Base-by-base conservation (phyloP, 2,797 vertebrate species). In the Thalassophryne amazonica region DNA sequence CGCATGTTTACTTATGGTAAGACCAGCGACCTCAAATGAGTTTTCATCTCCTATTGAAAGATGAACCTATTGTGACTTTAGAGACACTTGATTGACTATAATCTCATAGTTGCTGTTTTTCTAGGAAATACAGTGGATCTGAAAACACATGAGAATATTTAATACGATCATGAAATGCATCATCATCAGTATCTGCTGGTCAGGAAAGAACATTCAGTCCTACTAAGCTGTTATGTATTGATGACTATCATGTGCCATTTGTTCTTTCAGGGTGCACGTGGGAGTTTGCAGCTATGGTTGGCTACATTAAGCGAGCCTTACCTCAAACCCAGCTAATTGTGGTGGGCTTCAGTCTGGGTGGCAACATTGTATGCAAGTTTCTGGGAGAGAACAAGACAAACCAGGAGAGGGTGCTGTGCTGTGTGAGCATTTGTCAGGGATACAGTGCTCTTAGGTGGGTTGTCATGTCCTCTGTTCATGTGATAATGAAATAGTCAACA, bases 301-400 rank as follows among this genome's bases (percentile, higher is more conserved):
- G 89, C 70, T 94, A 94, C 87, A 97, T 99, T 53, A 97, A 92
- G 88, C 94, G 93, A 80, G 76, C 86, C 0, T 95, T 93, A 46
- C 93, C 92, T 35, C 90, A 96, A 69, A 95, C 93, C 18, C 91
- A 93, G 75, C 85, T 99, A 49, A 92, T 96, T 0, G 94, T 98
- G 0, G 93, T 99, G 49, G 97, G 97, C 69, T 99, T 99, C 83
- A 99, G 97, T 69, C 89, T 99, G 37, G 97, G 97, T 0, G 97
- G 97, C 11, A 99, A 99, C 84, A 99, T 99, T 0, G 96, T 98
- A 8, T 99, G 97, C 76, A 99, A 99, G 73, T 99, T 95, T 73
- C 74, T 99, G 76, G 97, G 97, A 3, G 97, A 99, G 86, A 94
- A 84, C 66, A 91, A 80, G 23, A 74, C 70, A 19, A 99, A 98